Evolutionary conservation across 2,888 invertebrate species (phyloP).

Genomic region (Creontiades dilutus): DNA sequence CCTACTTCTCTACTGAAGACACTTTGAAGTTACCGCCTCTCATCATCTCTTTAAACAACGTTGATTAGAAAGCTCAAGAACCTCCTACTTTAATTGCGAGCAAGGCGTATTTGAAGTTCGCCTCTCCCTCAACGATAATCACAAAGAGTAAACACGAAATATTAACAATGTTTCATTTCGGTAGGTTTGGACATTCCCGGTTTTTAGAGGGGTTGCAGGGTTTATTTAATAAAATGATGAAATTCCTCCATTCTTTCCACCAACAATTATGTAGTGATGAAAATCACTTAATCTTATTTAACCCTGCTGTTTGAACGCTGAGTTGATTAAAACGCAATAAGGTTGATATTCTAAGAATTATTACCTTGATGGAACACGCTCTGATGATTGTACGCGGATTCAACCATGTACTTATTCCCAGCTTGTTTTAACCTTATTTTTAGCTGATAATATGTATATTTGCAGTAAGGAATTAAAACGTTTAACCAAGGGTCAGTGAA

Average conservation of each 20-base stretch:
- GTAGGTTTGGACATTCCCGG: not conserved
- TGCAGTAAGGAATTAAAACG: too few relatives aligned
- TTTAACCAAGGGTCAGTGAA: too few relatives aligned
- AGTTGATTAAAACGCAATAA: too few relatives aligned
- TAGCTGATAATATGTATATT: too few relatives aligned
- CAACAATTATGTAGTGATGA: not conserved
- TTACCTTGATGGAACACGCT: too few relatives aligned
- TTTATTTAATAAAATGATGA: not conserved
- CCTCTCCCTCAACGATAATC: not conserved
- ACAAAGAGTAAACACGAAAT: not conserved
- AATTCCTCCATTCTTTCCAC: not conserved
- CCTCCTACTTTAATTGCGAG: constrained; percentile 16
- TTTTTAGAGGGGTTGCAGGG: not conserved
- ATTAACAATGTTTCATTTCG: not conserved
- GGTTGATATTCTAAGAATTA: too few relatives aligned
- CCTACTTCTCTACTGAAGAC: not conserved
- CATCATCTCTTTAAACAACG: constrained; percentile 19
- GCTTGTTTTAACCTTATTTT: too few relatives aligned
- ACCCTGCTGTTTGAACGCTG: too few relatives aligned
- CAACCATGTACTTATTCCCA: too few relatives aligned
- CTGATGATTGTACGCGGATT: too few relatives aligned
- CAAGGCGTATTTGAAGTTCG: not conserved
- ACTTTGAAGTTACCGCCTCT: not conserved
- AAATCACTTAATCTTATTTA: not conserved
- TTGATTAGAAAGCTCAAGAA: constrained; percentile 10